phyloP scores from a whole-genome alignment of 2,797 vertebrate species.

The Pterois miles region DNA sequence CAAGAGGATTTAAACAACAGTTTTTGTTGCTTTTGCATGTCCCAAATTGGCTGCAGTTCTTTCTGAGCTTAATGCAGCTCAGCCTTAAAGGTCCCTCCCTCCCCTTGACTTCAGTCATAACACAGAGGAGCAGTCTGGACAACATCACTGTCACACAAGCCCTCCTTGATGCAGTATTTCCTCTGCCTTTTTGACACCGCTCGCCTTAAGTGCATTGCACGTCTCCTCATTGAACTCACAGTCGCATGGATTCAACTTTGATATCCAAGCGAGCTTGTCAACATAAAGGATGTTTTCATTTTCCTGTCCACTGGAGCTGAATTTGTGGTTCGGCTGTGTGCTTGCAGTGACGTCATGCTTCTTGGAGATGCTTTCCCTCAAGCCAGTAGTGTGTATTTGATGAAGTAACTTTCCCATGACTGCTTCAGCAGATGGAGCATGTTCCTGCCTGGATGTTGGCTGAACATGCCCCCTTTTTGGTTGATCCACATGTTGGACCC shows the following conservation, averaged over 20 bases:
- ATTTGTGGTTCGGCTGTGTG: constrained; percentile 5
- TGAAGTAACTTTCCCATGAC: constrained; percentile 12
- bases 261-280: constrained; percentile 4
- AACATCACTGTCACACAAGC: constrained; percentile 75
- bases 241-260: not conserved
- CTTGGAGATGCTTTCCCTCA: constrained; percentile 18
- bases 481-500: constrained; percentile 54
- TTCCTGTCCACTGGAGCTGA: constrained; percentile 22
- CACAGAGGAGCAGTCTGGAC: constrained; percentile 64
- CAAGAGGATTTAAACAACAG: not conserved
- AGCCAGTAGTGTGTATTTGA: constrained; percentile 6
- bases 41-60: constrained; percentile 35
- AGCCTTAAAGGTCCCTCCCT: constrained; percentile 25
- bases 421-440: constrained; percentile 13
- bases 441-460: constrained; percentile 1
- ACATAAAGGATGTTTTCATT: constrained; percentile 20
- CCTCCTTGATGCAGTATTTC: constrained; percentile 64
- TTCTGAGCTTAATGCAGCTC: constrained; percentile 27
- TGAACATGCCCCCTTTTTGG: constrained; percentile 22
- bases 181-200: constrained; percentile 56
- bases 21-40: constrained; percentile 12
- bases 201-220: constrained; percentile 49
- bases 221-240: constrained; percentile 6
- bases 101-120: constrained; percentile 60
- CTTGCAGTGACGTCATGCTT: constrained; percentile 43